Evolutionary conservation across 1,140 invertebrate species (phyloP).

Genomic region (Cecropterus lyciades): DNA sequence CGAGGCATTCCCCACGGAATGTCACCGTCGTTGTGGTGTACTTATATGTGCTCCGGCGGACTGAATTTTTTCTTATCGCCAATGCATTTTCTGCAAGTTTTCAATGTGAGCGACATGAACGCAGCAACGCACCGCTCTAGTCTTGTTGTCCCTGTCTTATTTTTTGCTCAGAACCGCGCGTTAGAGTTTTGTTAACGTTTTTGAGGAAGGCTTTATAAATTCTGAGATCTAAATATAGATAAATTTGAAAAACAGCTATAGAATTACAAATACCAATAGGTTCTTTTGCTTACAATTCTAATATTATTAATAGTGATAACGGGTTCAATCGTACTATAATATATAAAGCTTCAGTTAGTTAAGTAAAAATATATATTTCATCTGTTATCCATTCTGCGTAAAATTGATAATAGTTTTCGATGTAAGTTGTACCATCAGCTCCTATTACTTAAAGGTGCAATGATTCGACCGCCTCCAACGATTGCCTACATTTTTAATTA

Average conservation of each 20-base stretch:
- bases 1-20: constrained; percentile 76
- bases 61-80: constrained; percentile 83
- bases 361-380: no score
- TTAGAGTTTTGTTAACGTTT: constrained; percentile 32
- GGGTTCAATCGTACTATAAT: no score
- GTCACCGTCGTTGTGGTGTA: constrained; percentile 74
- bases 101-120: constrained; percentile 65
- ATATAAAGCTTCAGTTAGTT: no score
- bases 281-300: constrained; percentile 18
- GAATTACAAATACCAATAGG: constrained; percentile 13
- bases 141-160: constrained; percentile 43
- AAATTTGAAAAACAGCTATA: not conserved
- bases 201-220: not conserved
- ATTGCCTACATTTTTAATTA: constrained; percentile 57
- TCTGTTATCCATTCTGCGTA: not conserved
- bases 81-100: constrained; percentile 82
- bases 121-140: constrained; percentile 45
- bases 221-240: constrained; percentile 9
- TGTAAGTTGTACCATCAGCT: not conserved
- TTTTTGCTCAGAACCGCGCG: not conserved
- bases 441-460: not conserved
- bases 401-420: constrained; percentile 4
- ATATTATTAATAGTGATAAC: not conserved
- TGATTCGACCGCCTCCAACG: constrained; percentile 32
- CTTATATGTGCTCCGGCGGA: constrained; percentile 74